phyloP scores from a whole-genome alignment of 2,888 invertebrate genomes.

The Patella depressa region DNA sequence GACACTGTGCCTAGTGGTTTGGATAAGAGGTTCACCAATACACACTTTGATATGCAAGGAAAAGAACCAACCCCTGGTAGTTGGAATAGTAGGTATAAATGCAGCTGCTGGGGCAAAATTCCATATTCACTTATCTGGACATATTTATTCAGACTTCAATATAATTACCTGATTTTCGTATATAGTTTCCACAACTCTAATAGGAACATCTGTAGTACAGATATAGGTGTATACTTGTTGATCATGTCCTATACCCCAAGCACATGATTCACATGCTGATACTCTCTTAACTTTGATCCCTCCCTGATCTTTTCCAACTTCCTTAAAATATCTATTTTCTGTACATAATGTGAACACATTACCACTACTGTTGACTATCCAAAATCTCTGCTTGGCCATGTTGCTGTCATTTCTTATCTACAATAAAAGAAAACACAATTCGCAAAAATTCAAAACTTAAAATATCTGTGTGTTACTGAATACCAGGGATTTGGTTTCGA shows the following conservation, averaged over 20 bases:
- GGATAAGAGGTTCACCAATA: no score
- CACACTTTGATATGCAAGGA: no score
- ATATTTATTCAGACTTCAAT: no score
- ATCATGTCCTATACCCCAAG: slow-evolving; percentile 95
- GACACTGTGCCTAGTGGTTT: no score
- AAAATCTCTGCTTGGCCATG: slow-evolving; percentile 45
- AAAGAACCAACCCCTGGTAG: no score
- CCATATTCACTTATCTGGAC: no score
- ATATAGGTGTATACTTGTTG: slow-evolving; percentile 93
- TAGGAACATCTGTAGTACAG: slow-evolving; percentile 89
- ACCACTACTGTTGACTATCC: slow-evolving; percentile 87
- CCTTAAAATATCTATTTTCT: slow-evolving; percentile 86
- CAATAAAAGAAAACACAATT: background rate
- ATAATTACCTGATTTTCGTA: slow-evolving; percentile 86
- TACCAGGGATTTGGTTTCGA: no score
- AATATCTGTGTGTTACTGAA: no score
- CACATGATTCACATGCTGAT: slow-evolving; percentile 78
- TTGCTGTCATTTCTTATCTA: slow-evolving; percentile 9
- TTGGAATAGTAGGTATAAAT: no score
- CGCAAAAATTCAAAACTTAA: no score
- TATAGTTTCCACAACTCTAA: slow-evolving; percentile 89
- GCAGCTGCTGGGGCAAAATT: no score
- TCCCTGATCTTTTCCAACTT: slow-evolving; percentile 79
- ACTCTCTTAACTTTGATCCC: slow-evolving; percentile 91
- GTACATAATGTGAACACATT: slow-evolving; percentile 88